Evolutionary conservation across 53 echinoderm and acorn worm genomes (phyloP).

Genomic region (Mesocentrotus franciscanus): DNA sequence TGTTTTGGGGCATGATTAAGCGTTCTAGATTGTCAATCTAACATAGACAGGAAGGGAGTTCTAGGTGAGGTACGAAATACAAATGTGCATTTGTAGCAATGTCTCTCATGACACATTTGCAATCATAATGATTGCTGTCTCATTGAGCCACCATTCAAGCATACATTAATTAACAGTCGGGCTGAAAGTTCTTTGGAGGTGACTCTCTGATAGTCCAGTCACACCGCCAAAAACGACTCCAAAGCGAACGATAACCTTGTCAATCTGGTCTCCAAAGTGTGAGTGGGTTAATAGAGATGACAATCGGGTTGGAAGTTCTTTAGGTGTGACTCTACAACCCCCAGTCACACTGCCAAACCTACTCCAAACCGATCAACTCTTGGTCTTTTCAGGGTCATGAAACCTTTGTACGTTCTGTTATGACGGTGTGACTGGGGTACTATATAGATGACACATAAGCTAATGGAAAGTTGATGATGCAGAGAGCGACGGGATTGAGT

Average conservation of each 20-base stretch:
- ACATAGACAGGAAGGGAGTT: too few species aligned
- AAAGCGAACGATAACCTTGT: background rate
- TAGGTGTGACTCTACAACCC: background rate
- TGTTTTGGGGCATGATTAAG: too few species aligned
- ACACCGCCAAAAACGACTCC: background rate
- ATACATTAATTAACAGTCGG: background rate
- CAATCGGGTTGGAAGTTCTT: background rate
- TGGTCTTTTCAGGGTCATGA: background rate
- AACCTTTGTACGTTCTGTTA: background rate
- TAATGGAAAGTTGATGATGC: constrained; percentile 59
- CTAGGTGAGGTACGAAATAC: too few species aligned
- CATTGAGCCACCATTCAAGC: constrained; percentile 26
- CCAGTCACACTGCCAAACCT: background rate
- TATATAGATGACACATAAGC: constrained; percentile 34
- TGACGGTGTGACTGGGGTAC: background rate
- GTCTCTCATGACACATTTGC: constrained; percentile 24
- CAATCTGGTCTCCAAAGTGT: background rate
- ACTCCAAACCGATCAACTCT: background rate
- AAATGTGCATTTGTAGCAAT: background rate
- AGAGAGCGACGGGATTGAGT: constrained; percentile 6
- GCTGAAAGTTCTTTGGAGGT: constrained; percentile 30
- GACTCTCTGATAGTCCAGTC: background rate
- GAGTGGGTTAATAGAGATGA: background rate
- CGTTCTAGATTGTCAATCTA: too few species aligned
- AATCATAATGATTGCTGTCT: constrained; percentile 1